phyloP scores from a whole-genome alignment of 2,888 invertebrate genomes.

The Ypsolopha sequella region DNA sequence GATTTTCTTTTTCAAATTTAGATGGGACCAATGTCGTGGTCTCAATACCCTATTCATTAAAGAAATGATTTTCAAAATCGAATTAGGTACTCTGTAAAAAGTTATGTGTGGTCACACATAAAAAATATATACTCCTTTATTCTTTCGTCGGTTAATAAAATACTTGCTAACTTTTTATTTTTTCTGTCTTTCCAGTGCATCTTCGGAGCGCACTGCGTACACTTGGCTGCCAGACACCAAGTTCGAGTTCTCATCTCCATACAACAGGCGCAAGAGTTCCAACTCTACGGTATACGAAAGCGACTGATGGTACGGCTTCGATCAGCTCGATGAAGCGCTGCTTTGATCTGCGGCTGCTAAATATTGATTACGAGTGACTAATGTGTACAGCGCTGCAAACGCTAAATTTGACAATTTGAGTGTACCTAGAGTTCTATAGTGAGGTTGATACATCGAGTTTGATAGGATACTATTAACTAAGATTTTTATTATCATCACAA shows the following conservation, averaged over 20 bases:
- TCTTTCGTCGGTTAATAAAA: no score
- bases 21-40: no score
- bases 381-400: background rate
- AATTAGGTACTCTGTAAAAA: no score
- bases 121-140: no score
- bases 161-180: constrained; percentile 10
- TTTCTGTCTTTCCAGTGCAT: constrained; percentile 47
- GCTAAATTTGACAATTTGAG: background rate
- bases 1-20: no score
- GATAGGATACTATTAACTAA: background rate
- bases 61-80: no score
- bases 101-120: no score
- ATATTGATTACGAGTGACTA: background rate
- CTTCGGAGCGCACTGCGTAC: constrained; percentile 67
- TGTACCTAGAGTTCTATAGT: background rate
- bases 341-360: constrained; percentile 25
- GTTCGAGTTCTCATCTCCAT: constrained; percentile 56
- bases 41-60: no score
- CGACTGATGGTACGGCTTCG: constrained; percentile 61
- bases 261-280: constrained; percentile 54
- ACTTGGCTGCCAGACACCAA: constrained; percentile 65
- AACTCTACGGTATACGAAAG: constrained; percentile 64
- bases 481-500: background rate
- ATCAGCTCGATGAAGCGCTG: constrained; percentile 56
- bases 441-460: constrained; percentile 3